Percentiles rank a stretch among this genome's conserved stretches.
phyloP scores from a whole-genome alignment of 2,797 vertebrate species.

The Halcyon smyrnensis region DNA sequence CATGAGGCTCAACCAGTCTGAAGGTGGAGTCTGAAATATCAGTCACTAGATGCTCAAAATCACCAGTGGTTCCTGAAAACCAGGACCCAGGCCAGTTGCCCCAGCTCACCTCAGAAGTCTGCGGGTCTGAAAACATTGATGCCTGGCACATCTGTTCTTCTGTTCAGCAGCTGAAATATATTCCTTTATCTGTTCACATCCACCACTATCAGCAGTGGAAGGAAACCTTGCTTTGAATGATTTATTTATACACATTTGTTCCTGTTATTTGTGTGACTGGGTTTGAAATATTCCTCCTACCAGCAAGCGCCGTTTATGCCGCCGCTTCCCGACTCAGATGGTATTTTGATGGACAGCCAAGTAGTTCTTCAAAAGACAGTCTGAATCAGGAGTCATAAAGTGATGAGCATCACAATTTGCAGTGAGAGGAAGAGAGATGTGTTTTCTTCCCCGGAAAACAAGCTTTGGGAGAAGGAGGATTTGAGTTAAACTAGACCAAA shows the following conservation, averaged over 20 bases:
- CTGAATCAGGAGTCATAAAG: background rate
- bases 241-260: background rate
- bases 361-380: background rate
- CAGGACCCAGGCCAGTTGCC: background rate
- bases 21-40: accelerated
- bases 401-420: background rate
- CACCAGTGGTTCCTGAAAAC: no score
- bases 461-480: background rate
- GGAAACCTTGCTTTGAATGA: background rate
- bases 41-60: background rate
- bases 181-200: background rate
- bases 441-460: background rate
- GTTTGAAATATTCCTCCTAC: background rate
- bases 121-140: background rate
- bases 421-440: background rate
- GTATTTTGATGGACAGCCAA: background rate
- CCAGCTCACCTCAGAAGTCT: background rate
- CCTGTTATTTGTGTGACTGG: background rate
- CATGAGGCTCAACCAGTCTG: no score
- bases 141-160: background rate
- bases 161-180: background rate
- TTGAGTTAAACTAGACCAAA: background rate
- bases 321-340: background rate
- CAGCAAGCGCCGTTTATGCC: background rate
- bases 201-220: background rate